phyloP scores from a whole-genome alignment of 2,888 invertebrate genomes.

The Tineola bisselliella region DNA sequence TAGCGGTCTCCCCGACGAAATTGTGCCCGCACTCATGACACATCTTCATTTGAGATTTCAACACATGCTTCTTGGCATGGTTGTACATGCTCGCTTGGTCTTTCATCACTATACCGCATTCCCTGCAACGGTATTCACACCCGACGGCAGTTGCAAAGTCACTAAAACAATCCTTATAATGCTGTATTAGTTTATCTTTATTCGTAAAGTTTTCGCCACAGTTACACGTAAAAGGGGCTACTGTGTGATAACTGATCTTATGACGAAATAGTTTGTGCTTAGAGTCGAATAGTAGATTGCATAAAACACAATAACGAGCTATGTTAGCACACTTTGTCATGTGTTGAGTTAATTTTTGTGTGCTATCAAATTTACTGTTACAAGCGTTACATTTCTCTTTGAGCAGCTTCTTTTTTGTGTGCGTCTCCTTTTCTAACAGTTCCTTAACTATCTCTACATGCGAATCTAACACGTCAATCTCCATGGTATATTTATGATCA shows the following conservation, averaged over 20 bases:
- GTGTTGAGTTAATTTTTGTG: conserved; percentile 46
- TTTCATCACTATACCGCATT: conserved; percentile 44
- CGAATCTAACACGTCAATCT: conserved; percentile 50
- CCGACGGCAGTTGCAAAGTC: conserved; percentile 37
- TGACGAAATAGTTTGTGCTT: conserved; percentile 42
- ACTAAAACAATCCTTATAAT: conserved; percentile 38
- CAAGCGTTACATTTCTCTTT: conserved; percentile 48
- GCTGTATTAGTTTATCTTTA: conserved; percentile 36
- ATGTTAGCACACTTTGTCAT: conserved; percentile 46
- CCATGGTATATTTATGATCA: conserved; percentile 34
- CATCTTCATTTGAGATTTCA: conserved; percentile 34
- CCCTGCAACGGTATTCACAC: conserved; percentile 45
- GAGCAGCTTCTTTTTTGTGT: conserved; percentile 26
- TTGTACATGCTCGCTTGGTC: conserved; percentile 43
- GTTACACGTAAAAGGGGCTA: conserved; percentile 30
- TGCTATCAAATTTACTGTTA: conserved; percentile 36
- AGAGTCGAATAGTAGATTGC: conserved; percentile 46
- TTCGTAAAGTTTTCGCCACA: conserved; percentile 40
- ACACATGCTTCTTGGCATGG: conserved; percentile 48
- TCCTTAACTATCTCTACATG: conserved; percentile 49
- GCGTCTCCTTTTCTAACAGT: conserved; percentile 37
- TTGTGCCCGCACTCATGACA: conserved; percentile 51
- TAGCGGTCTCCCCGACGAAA: conserved; percentile 35
- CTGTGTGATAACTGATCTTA: conserved; percentile 29
- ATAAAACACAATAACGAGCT: conserved; percentile 43